A percentile compares a stretch with the other conserved stretches of the same genome.
Evolutionary conservation across 2,888 invertebrate species (phyloP).

Genomic region (Morpho achilles): DNA sequence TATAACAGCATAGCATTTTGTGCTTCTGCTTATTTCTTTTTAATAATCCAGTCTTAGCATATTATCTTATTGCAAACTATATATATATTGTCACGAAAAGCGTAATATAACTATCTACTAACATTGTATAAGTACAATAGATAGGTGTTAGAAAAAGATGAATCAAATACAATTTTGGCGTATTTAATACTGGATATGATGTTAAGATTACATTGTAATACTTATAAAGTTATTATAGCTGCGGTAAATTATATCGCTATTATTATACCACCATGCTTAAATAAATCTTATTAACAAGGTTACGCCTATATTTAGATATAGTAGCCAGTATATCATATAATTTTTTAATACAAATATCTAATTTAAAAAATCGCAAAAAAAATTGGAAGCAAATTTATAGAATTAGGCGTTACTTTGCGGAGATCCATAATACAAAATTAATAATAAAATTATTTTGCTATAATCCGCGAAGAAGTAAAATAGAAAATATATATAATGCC

Average conservation of each 20-base stretch:
- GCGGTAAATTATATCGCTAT: not conserved
- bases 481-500: too few species aligned
- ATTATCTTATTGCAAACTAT: conserved; percentile 14
- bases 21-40: not conserved
- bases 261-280: not conserved
- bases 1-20: not conserved
- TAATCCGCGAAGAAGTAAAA: too few species aligned
- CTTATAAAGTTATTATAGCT: not conserved
- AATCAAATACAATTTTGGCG: conserved; percentile 35
- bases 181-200: conserved; percentile 39
- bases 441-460: too few species aligned
- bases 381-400: too few species aligned
- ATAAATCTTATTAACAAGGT: too few species aligned
- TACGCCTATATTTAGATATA: too few species aligned
- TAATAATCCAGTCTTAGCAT: conserved; percentile 9
- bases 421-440: too few species aligned
- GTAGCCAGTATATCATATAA: too few species aligned
- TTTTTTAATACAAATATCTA: too few species aligned
- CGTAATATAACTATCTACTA: conserved; percentile 36
- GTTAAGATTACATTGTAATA: conserved; percentile 9
- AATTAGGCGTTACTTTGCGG: too few species aligned
- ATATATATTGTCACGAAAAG: conserved; percentile 63
- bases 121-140: conserved; percentile 17
- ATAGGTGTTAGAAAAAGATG: conserved; percentile 16
- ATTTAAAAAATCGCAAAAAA: too few species aligned